Evolutionary conservation across 2,797 vertebrate genomes (phyloP).

Genomic region (Cossypha dichroa): DNA sequence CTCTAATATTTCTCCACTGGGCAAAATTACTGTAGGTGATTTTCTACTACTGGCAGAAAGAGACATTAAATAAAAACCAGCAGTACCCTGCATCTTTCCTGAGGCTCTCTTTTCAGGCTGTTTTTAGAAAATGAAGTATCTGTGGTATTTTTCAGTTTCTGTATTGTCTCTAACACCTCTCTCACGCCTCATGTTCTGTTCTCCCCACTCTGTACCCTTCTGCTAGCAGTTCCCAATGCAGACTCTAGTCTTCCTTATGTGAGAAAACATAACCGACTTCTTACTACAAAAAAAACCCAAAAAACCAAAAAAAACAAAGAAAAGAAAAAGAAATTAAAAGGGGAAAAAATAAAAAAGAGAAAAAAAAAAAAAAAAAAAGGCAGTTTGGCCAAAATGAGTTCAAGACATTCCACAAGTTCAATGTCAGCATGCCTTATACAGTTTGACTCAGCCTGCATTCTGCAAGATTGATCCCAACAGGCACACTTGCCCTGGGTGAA

Average conservation of each 20-base stretch:
- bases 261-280: not conserved
- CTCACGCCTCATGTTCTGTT: not conserved
- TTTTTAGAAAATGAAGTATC: not conserved
- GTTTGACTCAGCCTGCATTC: not conserved
- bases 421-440: not conserved
- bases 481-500: not conserved
- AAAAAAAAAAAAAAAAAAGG: rapidly evolving
- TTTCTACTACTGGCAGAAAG: not conserved
- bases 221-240: not conserved
- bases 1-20: rapidly evolving
- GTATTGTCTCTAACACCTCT: not conserved
- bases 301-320: no score
- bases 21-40: not conserved
- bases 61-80: not conserved
- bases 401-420: not conserved
- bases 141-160: not conserved
- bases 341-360: not conserved
- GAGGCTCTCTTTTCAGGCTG: not conserved
- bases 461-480: not conserved
- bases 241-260: not conserved
- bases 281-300: no score
- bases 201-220: not conserved
- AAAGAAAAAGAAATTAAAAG: no score
- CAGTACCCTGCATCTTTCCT: not conserved
- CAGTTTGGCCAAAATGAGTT: not conserved